Evolutionary conservation across 2,113 vertebrate species (phyloP).

Genomic region (Pitta sordida): DNA sequence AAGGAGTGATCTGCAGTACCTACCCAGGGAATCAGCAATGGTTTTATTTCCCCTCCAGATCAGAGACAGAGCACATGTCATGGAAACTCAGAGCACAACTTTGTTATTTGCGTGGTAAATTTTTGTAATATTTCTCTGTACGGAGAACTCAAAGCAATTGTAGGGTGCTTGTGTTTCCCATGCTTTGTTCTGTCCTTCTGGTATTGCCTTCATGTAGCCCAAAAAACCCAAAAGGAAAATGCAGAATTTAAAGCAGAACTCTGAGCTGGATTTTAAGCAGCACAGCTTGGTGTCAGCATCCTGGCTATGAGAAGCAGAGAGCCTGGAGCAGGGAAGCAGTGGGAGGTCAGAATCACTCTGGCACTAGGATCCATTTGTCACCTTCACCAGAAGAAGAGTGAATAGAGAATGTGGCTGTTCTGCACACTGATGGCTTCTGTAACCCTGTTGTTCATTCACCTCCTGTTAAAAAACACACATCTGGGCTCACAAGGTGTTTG

Average conservation of each 20-base stretch:
- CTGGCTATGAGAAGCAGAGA: neutral
- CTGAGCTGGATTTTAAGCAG: neutral
- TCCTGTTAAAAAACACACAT: neutral
- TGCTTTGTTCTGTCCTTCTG: constrained; percentile 1
- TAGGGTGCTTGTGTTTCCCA: neutral
- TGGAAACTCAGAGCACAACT: neutral
- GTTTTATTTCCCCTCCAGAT: neutral
- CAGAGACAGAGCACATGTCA: neutral
- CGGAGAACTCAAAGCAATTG: neutral
- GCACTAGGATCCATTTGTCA: neutral
- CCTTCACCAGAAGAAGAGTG: neutral
- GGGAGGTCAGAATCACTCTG: neutral
- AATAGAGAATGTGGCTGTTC: neutral
- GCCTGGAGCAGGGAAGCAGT: neutral
- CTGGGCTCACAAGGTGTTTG: neutral
- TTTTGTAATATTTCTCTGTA: constrained; percentile 1
- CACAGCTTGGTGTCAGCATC: neutral
- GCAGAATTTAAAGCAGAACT: constrained; percentile 2
- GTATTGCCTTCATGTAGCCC: neutral
- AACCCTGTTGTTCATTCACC: neutral
- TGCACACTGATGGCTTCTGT: neutral
- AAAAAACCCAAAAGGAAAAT: neutral
- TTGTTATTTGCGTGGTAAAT: neutral
- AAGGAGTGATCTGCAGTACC: neutral
- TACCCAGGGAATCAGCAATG: neutral